Percentiles rank a stretch among this genome's conserved stretches.
Conservation (phyloP, 2,797 vertebrate species). For the Benthosema pterotum region DNA sequence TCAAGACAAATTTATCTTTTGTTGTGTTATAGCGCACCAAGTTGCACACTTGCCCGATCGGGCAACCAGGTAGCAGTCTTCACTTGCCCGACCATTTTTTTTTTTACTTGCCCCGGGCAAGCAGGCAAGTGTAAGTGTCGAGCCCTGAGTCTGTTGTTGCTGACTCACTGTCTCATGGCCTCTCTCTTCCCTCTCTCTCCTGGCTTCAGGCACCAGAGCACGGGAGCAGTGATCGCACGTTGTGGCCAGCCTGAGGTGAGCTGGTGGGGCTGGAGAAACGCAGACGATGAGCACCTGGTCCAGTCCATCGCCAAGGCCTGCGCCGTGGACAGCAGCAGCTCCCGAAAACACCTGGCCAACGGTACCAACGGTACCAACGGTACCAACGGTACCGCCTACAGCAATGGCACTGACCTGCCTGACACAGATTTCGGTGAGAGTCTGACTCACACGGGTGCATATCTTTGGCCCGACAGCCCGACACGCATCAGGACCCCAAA, state of each 20-base stretch:
- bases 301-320: constrained; percentile 96
- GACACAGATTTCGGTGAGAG: constrained; percentile 92
- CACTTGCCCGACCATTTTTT: too few relatives aligned
- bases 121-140: too few relatives aligned
- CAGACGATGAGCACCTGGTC: constrained; percentile 94
- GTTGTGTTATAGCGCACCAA: too few relatives aligned
- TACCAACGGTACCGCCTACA: constrained; percentile 77
- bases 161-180: not conserved
- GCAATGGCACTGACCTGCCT: constrained; percentile 86
- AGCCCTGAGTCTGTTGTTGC: too few relatives aligned
- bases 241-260: constrained; percentile 98
- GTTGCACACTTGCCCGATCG: too few relatives aligned
- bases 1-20: too few relatives aligned
- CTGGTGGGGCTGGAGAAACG: constrained; percentile 99
- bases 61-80: too few relatives aligned
- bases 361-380: constrained; percentile 52
- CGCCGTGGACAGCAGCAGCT: constrained; percentile 85
- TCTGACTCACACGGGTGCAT: not conserved
- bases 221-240: constrained; percentile 94
- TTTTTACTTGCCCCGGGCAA: too few relatives aligned
- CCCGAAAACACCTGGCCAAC: constrained; percentile 78
- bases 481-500: too few relatives aligned
- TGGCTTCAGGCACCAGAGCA: constrained; percentile 87
- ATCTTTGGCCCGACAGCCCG: too few relatives aligned
- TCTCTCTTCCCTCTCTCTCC: too few relatives aligned